These are phyloP conservation scores for Clistopyga incitator DNA, from an alignment of 2,888 invertebrate species.

Conservation along the genomic window DNA sequence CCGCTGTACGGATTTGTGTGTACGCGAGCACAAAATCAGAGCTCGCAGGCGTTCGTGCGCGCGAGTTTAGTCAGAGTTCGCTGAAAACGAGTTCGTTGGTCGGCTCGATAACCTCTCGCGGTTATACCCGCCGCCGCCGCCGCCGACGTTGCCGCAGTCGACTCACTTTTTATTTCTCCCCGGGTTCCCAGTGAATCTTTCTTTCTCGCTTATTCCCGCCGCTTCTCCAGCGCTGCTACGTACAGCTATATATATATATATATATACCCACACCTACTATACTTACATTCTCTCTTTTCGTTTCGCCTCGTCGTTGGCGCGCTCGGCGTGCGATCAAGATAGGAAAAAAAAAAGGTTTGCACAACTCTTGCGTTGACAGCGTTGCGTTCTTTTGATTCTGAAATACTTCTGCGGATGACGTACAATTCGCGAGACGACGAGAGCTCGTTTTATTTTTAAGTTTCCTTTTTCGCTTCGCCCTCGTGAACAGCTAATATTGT, in stretches of 20 bases:
- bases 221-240: neutral
- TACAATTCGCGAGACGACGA: conserved; percentile 1
- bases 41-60: conserved; percentile 23
- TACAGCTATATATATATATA: neutral
- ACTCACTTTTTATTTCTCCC: conserved; percentile 41
- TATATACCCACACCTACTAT: conserved; percentile 6
- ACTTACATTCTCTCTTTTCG: conserved; percentile 33
- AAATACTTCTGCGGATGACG: conserved; percentile 40
- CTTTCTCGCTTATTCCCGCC: conserved; percentile 17
- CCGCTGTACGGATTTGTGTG: conserved; percentile 1
- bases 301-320: conserved; percentile 29
- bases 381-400: conserved; percentile 26
- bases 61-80: conserved; percentile 64
- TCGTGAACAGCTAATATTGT: conserved; percentile 10
- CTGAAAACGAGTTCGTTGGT: conserved; percentile 68
- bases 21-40: conserved; percentile 13
- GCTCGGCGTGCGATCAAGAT: conserved; percentile 29
- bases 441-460: neutral
- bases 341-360: conserved; percentile 31
- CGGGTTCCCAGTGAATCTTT: conserved; percentile 24
- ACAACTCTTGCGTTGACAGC: conserved; percentile 38
- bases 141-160: conserved; percentile 51
- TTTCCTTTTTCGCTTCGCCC: neutral
- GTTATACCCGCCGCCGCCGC: conserved; percentile 57
- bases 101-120: conserved; percentile 69